These are phyloP conservation scores for Listronotus oregonensis DNA, from an alignment of 1,140 invertebrate species.

Conservation along the genomic window DNA sequence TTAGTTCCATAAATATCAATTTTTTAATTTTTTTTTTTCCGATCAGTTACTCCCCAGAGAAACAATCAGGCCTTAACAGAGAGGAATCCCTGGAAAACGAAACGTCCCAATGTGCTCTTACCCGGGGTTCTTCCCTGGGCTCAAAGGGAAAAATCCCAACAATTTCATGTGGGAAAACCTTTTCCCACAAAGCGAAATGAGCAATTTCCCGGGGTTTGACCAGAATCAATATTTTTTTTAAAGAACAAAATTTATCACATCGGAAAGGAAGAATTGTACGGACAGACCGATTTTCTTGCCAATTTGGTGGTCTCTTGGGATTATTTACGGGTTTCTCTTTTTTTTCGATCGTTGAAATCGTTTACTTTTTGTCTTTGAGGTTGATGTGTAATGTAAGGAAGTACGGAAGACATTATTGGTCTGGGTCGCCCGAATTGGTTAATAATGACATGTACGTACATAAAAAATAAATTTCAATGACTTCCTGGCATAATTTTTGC, in stretches of 20 bases:
- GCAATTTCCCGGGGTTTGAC: constrained; percentile 55
- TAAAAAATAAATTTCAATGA: constrained; percentile 29
- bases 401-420: constrained; percentile 49
- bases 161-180: constrained; percentile 56
- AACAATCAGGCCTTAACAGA: constrained; percentile 47
- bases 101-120: constrained; percentile 61
- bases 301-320: constrained; percentile 69
- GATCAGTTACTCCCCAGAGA: constrained; percentile 62
- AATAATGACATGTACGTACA: constrained; percentile 47
- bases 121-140: constrained; percentile 67
- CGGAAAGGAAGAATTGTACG: constrained; percentile 67
- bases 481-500: too few relatives aligned
- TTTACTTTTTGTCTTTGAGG: constrained; percentile 66
- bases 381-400: constrained; percentile 54
- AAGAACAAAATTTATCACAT: constrained; percentile 68
- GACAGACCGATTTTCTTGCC: constrained; percentile 67
- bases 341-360: constrained; percentile 67
- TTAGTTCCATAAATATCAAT: not conserved
- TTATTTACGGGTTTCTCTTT: constrained; percentile 72
- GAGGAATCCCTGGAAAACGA: constrained; percentile 10
- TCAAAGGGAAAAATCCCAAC: constrained; percentile 73
- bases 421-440: constrained; percentile 46
- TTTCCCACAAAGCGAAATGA: constrained; percentile 49
- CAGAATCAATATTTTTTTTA: constrained; percentile 62
- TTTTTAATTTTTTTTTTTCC: constrained; percentile 38